phyloP scores from a whole-genome alignment of 1,140 invertebrate genomes.

The Agrypnia vestita region DNA sequence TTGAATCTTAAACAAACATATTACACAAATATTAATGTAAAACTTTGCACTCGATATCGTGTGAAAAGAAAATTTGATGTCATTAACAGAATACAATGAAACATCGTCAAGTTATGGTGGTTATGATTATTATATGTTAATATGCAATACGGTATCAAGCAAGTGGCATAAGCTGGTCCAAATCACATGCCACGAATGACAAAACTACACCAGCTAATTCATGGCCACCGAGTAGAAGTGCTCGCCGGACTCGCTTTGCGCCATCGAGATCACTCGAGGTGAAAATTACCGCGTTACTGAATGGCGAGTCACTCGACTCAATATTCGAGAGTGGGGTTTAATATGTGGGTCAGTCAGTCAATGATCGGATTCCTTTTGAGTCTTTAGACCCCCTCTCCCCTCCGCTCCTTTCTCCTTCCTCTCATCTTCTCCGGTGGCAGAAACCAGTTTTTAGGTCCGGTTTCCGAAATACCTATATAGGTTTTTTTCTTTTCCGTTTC shows the following conservation, averaged over 20 bases:
- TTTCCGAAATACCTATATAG: slow-evolving; percentile 28
- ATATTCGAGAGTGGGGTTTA: slow-evolving; percentile 1
- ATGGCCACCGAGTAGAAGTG: neutral
- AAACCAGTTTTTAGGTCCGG: slow-evolving; percentile 23
- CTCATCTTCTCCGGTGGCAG: slow-evolving; percentile 2
- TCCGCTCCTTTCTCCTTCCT: neutral
- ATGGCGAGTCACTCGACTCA: neutral
- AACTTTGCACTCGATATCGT: too few species aligned
- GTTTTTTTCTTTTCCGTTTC: slow-evolving; percentile 32
- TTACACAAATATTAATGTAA: too few species aligned
- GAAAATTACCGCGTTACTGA: neutral
- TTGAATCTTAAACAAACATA: too few species aligned
- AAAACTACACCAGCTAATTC: slow-evolving; percentile 13
- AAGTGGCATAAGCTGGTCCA: slow-evolving; percentile 9
- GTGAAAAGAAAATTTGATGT: slow-evolving; percentile 1
- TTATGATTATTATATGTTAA: slow-evolving; percentile 43
- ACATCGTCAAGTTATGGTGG: slow-evolving; percentile 2
- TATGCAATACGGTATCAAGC: slow-evolving; percentile 38
- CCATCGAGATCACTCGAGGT: neutral
- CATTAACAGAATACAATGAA: slow-evolving; percentile 21
- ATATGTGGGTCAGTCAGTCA: slow-evolving; percentile 43
- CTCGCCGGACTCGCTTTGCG: neutral
- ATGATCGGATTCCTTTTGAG: slow-evolving; percentile 43
- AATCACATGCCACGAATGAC: neutral
- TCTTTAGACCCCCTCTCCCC: slow-evolving; percentile 13